phyloP scores from a whole-genome alignment of 2,113 vertebrate species.

The Clarias gariepinus region DNA sequence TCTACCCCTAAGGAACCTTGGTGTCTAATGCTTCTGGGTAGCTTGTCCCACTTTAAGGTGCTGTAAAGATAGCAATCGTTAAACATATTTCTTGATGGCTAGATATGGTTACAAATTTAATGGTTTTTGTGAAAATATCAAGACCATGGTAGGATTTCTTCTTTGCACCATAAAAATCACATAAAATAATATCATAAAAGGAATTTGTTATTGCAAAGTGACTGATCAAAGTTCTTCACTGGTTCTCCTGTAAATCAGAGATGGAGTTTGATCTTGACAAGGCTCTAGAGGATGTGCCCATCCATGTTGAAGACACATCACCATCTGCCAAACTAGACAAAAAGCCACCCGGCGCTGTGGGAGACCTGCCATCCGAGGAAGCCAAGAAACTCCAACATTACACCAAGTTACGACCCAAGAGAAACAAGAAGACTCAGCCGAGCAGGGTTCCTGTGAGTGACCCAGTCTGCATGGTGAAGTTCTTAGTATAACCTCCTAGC shows the following conservation, averaged over 20 bases:
- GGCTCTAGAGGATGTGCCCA: constrained; percentile 88
- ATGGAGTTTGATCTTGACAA: constrained; percentile 99
- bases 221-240: background rate
- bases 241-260: constrained; percentile 68
- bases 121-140: background rate
- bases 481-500: background rate
- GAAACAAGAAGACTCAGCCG: constrained; percentile 89
- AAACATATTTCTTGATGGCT: background rate
- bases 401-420: constrained; percentile 89
- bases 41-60: background rate
- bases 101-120: background rate
- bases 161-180: background rate
- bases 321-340: constrained; percentile 74
- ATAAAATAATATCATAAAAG: background rate
- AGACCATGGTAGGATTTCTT: background rate
- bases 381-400: constrained; percentile 93
- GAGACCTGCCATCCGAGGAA: constrained; percentile 91
- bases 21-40: background rate
- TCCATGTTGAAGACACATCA: constrained; percentile 80
- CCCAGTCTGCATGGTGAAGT: background rate
- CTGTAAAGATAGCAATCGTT: background rate
- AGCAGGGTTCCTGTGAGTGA: constrained; percentile 87
- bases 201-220: background rate
- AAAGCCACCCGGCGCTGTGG: constrained; percentile 76
- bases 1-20: background rate